Evolutionary conservation across 2,797 vertebrate genomes (phyloP).

Genomic region (Myripristis jacobus): DNA sequence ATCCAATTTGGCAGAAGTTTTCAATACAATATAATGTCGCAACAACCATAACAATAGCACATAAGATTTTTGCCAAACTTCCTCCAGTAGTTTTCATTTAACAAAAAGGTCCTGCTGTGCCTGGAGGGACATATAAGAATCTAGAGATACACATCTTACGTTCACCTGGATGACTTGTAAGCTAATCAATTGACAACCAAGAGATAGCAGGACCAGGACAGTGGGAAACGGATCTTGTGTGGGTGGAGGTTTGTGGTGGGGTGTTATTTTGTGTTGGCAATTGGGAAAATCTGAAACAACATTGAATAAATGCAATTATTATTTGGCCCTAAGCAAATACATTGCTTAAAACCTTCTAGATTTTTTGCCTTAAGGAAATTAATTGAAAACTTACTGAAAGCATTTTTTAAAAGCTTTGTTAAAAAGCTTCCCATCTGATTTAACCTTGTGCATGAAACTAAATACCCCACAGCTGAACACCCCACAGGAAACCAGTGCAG

Average conservation of each 20-base stretch:
- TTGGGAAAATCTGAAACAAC: conserved; percentile 45
- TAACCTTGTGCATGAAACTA: neutral
- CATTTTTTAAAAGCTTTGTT: neutral
- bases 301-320: conserved; percentile 22
- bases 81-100: neutral
- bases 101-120: neutral
- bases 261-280: conserved; percentile 23
- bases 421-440: neutral
- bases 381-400: neutral
- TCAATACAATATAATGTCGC: no score
- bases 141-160: neutral
- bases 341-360: neutral
- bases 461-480: neutral
- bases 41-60: no score
- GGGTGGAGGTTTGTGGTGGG: conserved; percentile 34
- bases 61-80: neutral
- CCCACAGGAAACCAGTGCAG: neutral
- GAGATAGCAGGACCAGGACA: neutral
- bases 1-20: no score
- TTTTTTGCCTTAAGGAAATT: neutral
- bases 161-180: neutral
- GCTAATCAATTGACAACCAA: neutral
- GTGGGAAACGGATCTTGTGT: conserved; percentile 32
- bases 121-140: neutral
- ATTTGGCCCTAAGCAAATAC: conserved; percentile 16